Base-by-base conservation (phyloP, 2,888 invertebrate genomes). In the Limenitis camilla region DNA sequence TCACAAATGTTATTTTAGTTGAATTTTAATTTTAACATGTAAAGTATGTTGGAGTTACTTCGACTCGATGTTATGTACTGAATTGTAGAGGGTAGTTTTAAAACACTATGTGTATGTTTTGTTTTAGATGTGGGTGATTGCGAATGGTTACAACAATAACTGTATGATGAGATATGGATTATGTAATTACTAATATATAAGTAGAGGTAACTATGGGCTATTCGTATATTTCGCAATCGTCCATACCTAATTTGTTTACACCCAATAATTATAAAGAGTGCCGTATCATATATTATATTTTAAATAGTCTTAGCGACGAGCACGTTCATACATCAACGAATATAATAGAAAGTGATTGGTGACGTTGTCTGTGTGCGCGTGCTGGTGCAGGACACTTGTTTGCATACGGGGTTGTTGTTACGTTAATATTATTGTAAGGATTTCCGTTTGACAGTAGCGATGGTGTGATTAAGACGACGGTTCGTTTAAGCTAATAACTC, bases 401-500 rank as follows among this genome's bases (percentile, higher is more conserved):
- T 76, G 72, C 72, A 72, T 72, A 76, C 68, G 75, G 78, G 81
- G 81, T 80, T 79, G 81, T 85, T 83, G 82, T 84, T 84, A 79
- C 76, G 75, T 83, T 83, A 84, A 79, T 79, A 66, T 78, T 85
- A 83, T 78, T 74, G 69, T 81, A 81, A 81, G 83, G 76, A 72
- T 76, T 78, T 74, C 76, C 75, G 74, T 77, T 78, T 74, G 76
- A 75, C 74, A 76, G 75, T 63, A 62, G 60, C 49, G 51, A 55
- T 50, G 76, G 81, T 78, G 83, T 77, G 77, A 75, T 65, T 76
- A 41, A 43, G 76, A 76, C 69, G 69, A 76, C 69, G 69, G 77
- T 81, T 77, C 69, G 64, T 78, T 79, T 79, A 80, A 76, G 76
- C 76, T 77, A 78, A 78, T 74, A 78, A 77, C 73, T 74, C 72